These are phyloP conservation scores for Manis pentadactyla DNA, from an alignment of 2,797 vertebrate genomes.

Conservation along the genomic window DNA sequence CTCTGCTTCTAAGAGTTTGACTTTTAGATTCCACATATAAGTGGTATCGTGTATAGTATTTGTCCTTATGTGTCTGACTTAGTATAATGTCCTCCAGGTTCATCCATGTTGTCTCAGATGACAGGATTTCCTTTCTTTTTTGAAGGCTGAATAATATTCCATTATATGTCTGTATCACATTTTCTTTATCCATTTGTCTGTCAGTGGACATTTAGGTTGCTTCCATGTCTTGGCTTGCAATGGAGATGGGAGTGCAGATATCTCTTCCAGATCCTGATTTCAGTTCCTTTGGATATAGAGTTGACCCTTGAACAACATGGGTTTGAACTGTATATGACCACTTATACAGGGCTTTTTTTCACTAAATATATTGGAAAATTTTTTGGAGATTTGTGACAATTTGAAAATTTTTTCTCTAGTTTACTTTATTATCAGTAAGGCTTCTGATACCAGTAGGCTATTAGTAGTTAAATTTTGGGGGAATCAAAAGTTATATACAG, in stretches of 20 bases:
- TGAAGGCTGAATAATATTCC: neutral
- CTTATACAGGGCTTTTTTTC: no score
- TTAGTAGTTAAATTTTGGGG: no score
- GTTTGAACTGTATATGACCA: no score
- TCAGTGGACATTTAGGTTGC: neutral
- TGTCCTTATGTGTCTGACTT: neutral
- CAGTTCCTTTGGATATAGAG: neutral
- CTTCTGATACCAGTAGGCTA: no score
- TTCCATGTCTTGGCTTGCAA: neutral
- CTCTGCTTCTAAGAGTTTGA: neutral
- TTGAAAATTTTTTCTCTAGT: no score
- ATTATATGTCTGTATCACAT: neutral
- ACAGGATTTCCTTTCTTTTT: neutral
- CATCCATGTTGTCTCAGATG: neutral
- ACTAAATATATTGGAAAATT: no score
- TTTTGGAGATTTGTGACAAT: no score
- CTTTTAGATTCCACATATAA: neutral
- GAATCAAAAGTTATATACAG: no score
- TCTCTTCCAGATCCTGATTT: conserved; percentile 5
- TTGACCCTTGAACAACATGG: no score
- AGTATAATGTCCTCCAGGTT: neutral
- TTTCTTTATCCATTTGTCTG: neutral
- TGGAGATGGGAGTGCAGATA: neutral
- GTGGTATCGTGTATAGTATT: neutral
- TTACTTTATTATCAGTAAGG: no score